Evolutionary conservation across 2,113 vertebrate genomes (phyloP), one percentile per base, ranked within the genome.

Genomic region (Mormyrus iriodes): DNA sequence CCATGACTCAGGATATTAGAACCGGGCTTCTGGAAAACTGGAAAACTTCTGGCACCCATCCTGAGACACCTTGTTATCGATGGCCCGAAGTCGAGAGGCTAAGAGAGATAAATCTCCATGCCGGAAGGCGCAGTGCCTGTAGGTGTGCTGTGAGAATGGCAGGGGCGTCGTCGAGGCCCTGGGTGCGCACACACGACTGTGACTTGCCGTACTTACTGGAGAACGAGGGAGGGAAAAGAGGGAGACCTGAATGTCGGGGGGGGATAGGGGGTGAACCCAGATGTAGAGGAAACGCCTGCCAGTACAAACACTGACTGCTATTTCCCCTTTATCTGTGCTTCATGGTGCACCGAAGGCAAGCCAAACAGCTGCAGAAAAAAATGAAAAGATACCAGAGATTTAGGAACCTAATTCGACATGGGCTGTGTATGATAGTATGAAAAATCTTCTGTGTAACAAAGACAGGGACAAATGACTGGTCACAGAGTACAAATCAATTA

Each of bases 251-350:
- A 44, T n/a, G n/a, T n/a, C n/a, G n/a, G 19, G 19, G 8, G 46
- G 44, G 8, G 9, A 90, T 42, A 35, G 69, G 85, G 52, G 49
- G 88, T 46, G 85, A 46, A 88, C 48, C n/a, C 31, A 92, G 92
- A 91, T 90, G 89, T 92, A 92, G 83, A 93, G 94, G 73, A 91
- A 19, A 58, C 61, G 42, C 86, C 73, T 90, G 92, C 91, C 92
- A 92, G 27, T 39, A 88, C 87, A 87, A 90, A 79, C 53, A 86
- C 73, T 76, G 61, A 89, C 31, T 85, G 86, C 89, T 91, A 51
- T 85, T 91, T 85, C 88, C 76, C 88, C 83, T 90, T 86, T 49
- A 51, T 24, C 83, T 44, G 48, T 21, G 27, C 19, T 82, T 51
- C 21, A 87, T 86, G 69, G 73, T 87, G 90, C 51, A 85, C 35